Percentiles rank a stretch among this genome's conserved stretches.
Conservation (phyloP, 64 coral and sea anemone species). For the Stichodactyla mertensii region DNA sequence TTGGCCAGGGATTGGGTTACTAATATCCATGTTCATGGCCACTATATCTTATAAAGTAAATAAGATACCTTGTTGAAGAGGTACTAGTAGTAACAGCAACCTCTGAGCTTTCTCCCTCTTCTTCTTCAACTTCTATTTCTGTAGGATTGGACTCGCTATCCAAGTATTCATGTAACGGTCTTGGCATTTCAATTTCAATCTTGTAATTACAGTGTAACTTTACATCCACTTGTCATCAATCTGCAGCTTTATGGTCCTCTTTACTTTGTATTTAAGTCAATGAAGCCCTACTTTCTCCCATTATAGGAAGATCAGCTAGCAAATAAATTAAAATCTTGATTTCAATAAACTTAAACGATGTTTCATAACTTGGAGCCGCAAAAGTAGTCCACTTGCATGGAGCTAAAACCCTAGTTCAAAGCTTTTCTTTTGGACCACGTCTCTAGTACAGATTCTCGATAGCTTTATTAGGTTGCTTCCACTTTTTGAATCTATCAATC, state of each 20-base stretch:
- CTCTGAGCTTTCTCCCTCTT: conserved; percentile 14
- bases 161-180: conserved; percentile 10
- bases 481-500: neutral
- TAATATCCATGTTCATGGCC: too few relatives aligned
- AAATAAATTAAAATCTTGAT: neutral
- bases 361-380: neutral
- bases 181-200: conserved; percentile 8
- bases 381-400: neutral
- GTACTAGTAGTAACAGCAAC: neutral
- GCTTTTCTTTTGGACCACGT: neutral
- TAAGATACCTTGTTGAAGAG: neutral
- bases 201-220: neutral
- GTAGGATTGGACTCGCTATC: conserved; percentile 7
- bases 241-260: neutral
- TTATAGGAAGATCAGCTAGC: neutral
- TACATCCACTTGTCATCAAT: neutral
- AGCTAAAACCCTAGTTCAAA: neutral
- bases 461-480: neutral
- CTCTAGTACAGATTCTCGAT: neutral
- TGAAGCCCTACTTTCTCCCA: neutral
- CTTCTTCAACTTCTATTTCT: conserved; percentile 10
- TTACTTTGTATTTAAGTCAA: neutral
- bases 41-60: neutral
- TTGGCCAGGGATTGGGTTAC: too few relatives aligned
- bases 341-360: neutral